phyloP scores from a whole-genome alignment of 2,797 vertebrate genomes.

The Remorina albescens region DNA sequence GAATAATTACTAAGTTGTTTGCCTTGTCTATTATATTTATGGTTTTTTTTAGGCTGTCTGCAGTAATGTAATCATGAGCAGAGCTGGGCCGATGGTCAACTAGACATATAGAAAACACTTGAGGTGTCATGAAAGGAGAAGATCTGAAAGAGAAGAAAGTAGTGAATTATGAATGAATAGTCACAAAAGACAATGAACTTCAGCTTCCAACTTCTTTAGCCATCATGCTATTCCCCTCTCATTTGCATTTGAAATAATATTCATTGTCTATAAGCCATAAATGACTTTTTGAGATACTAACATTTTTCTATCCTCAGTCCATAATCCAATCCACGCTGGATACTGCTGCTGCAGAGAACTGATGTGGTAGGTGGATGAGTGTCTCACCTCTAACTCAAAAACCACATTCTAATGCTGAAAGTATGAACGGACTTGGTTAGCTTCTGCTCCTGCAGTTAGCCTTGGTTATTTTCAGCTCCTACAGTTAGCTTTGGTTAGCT shows the following conservation, averaged over 20 bases:
- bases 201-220: background rate
- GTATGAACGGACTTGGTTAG: slow-evolving; percentile 19
- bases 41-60: background rate
- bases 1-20: background rate
- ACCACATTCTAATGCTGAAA: slow-evolving; percentile 2
- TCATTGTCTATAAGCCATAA: background rate
- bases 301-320: background rate
- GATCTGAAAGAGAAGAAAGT: background rate
- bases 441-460: too few species aligned
- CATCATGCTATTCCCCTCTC: background rate
- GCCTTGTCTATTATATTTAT: background rate
- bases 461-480: too few species aligned
- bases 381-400: slow-evolving; percentile 32
- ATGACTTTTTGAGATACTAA: background rate
- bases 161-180: background rate
- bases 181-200: background rate
- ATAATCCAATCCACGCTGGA: slow-evolving; percentile 1
- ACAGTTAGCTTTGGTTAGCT: too few species aligned
- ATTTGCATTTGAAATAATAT: background rate
- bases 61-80: background rate
- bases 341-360: background rate
- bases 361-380: slow-evolving; percentile 20
- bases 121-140: background rate
- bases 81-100: background rate
- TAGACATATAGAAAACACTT: too few species aligned